These are phyloP conservation scores for Hylomyscus alleni DNA, from an alignment of 2,797 vertebrate species.

Conservation along the genomic window DNA sequence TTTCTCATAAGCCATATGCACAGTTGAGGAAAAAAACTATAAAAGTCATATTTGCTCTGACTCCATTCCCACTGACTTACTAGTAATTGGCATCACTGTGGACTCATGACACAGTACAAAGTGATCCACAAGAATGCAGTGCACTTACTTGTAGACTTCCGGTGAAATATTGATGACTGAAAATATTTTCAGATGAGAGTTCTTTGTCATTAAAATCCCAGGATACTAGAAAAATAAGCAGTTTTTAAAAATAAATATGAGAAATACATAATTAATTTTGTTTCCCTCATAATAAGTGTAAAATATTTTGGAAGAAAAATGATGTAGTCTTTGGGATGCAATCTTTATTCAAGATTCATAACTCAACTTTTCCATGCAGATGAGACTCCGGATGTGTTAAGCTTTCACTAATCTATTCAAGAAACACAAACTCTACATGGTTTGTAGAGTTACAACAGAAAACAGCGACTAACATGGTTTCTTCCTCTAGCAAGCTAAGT, in stretches of 20 bases:
- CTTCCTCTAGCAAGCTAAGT: neutral
- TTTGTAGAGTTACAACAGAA: neutral
- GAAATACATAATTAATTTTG: slow-evolving; percentile 50
- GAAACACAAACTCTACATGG: neutral
- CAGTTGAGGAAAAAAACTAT: neutral
- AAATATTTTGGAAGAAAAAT: slow-evolving; percentile 11
- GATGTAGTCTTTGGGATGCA: slow-evolving; percentile 15
- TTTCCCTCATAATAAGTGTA: slow-evolving; percentile 40
- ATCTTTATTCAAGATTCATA: neutral
- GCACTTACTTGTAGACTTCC: neutral
- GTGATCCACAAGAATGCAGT: neutral
- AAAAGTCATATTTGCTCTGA: neutral
- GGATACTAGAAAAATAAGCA: slow-evolving; percentile 22
- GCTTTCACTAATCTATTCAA: neutral
- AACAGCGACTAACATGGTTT: neutral
- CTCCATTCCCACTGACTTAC: neutral
- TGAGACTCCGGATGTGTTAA: neutral
- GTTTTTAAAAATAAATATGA: slow-evolving; percentile 44
- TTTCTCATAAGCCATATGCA: neutral
- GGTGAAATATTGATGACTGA: slow-evolving; percentile 16
- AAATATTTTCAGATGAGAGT: slow-evolving; percentile 30
- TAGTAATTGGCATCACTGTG: neutral
- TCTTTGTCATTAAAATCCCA: slow-evolving; percentile 31
- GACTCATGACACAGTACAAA: neutral
- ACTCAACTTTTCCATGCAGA: neutral